Percentiles rank a stretch among this genome's conserved stretches.
Evolutionary conservation across 2,113 vertebrate species (phyloP).

Genomic region (Aptenodytes forsteri): DNA sequence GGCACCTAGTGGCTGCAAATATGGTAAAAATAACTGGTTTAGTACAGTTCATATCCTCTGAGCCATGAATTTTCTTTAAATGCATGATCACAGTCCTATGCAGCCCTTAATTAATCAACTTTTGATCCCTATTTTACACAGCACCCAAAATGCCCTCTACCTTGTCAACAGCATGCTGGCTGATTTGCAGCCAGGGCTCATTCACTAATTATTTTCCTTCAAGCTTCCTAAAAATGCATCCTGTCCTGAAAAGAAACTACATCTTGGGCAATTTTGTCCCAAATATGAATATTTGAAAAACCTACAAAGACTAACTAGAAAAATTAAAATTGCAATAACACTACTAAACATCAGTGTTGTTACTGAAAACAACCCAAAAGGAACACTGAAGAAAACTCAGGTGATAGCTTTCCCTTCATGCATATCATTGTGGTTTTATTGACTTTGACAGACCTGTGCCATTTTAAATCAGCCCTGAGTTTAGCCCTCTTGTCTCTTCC

Average conservation of each 20-base stretch:
- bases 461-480: background rate
- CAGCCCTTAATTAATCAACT: background rate
- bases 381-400: background rate
- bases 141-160: background rate
- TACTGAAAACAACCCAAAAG: background rate
- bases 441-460: background rate
- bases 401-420: background rate
- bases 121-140: background rate
- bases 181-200: background rate
- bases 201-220: background rate
- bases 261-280: background rate
- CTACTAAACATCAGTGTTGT: background rate
- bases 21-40: background rate
- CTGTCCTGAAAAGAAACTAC: background rate
- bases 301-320: background rate
- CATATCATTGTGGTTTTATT: background rate
- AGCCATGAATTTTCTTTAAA: background rate
- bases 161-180: background rate
- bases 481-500: background rate
- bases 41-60: background rate
- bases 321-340: background rate
- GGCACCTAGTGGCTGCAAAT: conserved; percentile 27
- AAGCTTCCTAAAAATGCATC: background rate
- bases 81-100: background rate
- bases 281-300: background rate